Base-by-base conservation (phyloP, 2,888 invertebrate genomes). In the Anodontia alba region DNA sequence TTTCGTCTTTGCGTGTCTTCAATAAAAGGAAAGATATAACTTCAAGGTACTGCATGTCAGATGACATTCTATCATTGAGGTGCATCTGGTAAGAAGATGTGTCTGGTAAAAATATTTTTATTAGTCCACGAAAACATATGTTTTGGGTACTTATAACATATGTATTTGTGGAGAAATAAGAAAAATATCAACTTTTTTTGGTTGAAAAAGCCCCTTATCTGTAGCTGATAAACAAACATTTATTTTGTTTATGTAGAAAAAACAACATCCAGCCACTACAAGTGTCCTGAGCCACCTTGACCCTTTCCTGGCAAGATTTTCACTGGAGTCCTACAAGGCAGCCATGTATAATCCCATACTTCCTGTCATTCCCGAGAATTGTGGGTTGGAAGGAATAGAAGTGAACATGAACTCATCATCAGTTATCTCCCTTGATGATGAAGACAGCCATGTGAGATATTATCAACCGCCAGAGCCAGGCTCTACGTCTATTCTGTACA, bases 331-430 rank as follows among this genome's bases (percentile, higher is more conserved):
- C 0, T 85, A 85, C 73, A 85, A 85, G 46, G 78, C 78, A 20
- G 85, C 85, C 76, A 85, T 85, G 82, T 78, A 69, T 38, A 85
- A 82, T 43, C 82, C 85, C 0, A 76, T 85, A 31, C 57, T 62
- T 29, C 81, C 84, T 2, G 57, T 31, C 12, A 67, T 71, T 42
- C 84, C 84, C 17, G 79, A 72, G 42, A 7, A 8, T 62, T 31
- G 31, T 62, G 62, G 62, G 33, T 33, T 62, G 7, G 62, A 62
- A 23, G 62, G 62, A 33, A 62, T 62, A 62, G 62, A 62, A 62
- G 17, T 62, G 3, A 31, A 62, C 20, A 62, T 33, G 1, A 74
- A 68, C 54, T 79, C 76, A 72, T 77, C 84, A 46, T 84, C 84
- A 73, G 81, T 84, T 43, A 74, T 81, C 54, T 84, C 84, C 81